These are phyloP conservation scores for Macquaria australasica DNA, from an alignment of 2,113 vertebrate species.

Conservation along the genomic window DNA sequence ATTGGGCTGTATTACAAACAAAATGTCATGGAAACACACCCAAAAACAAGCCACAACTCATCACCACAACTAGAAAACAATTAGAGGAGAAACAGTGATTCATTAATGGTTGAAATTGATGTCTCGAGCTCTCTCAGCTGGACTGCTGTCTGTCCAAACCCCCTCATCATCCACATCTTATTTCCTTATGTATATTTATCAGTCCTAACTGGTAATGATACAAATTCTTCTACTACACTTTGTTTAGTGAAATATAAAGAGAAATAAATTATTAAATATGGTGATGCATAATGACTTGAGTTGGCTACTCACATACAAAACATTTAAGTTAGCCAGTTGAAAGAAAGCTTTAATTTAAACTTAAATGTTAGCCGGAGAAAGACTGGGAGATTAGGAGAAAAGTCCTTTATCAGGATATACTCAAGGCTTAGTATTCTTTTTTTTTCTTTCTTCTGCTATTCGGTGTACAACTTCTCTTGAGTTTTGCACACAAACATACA, in stretches of 20 bases:
- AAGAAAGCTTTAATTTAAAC: background rate
- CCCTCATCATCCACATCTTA: background rate
- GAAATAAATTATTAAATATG: background rate
- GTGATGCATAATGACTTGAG: background rate
- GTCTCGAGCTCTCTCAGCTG: background rate
- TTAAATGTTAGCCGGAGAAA: background rate
- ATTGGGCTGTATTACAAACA: background rate
- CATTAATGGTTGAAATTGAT: constrained; percentile 21
- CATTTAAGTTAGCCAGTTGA: background rate
- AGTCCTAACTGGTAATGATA: background rate
- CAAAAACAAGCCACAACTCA: background rate
- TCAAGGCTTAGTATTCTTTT: too few relatives aligned
- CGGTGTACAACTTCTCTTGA: too few relatives aligned
- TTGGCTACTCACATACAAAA: background rate
- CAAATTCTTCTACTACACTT: background rate
- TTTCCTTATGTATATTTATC: background rate
- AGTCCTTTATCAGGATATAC: too few relatives aligned
- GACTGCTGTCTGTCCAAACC: background rate
- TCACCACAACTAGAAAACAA: constrained; percentile 4
- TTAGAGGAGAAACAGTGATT: constrained; percentile 5
- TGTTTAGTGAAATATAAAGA: background rate
- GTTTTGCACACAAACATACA: too few relatives aligned
- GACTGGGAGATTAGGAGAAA: background rate
- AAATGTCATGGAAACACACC: background rate
- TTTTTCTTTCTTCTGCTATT: too few relatives aligned